Percentiles rank a stretch among this genome's conserved stretches.
phyloP scores from a whole-genome alignment of 2,113 vertebrate species.

The Geococcyx californianus region DNA sequence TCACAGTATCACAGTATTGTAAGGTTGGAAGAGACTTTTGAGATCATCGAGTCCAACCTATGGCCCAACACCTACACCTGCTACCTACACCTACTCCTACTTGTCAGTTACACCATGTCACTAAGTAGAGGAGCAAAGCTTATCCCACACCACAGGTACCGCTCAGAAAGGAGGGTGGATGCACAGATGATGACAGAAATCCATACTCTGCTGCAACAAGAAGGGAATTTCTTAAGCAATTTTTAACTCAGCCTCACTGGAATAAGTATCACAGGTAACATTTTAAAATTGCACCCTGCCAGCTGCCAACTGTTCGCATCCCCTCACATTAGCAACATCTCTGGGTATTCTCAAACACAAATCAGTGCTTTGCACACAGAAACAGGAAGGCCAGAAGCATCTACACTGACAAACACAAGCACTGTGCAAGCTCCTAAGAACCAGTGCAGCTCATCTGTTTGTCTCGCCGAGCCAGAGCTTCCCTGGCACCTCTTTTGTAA shows the following conservation, averaged over 20 bases:
- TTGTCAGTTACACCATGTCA: no score
- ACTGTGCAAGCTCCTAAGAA: background rate
- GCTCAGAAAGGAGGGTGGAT: no score
- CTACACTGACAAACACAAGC: accelerated
- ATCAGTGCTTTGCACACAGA: accelerated
- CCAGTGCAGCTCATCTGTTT: background rate
- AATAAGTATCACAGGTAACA: background rate
- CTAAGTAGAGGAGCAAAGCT: background rate
- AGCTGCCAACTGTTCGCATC: accelerated
- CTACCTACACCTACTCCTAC: no score
- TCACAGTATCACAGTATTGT: no score
- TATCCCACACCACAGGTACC: background rate
- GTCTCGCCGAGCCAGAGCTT: background rate
- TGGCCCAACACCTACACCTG: no score
- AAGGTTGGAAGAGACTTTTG: no score
- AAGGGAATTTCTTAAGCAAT: background rate
- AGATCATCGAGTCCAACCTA: no score
- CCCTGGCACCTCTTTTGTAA: background rate
- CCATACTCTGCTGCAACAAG: background rate
- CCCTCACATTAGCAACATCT: accelerated
- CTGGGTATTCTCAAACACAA: background rate
- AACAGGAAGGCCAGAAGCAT: background rate
- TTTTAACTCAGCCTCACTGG: background rate
- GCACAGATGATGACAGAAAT: background rate
- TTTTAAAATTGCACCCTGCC: background rate